These are phyloP conservation scores for Chymomyza amoena DNA, from an alignment of 2,888 invertebrate genomes.

Conservation along the genomic window DNA sequence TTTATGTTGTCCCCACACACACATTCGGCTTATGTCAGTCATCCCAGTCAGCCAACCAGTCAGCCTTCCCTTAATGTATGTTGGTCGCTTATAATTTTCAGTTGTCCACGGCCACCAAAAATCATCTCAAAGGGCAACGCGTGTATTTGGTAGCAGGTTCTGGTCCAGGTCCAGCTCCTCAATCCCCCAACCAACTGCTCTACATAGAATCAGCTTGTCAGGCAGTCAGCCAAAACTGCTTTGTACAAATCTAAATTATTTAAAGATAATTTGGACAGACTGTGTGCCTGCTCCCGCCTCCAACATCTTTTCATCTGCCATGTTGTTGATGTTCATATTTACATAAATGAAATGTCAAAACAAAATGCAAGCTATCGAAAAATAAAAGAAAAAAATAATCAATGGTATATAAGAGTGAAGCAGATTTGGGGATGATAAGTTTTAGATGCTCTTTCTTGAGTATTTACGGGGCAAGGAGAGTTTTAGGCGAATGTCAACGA, in stretches of 20 bases:
- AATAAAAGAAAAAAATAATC: slow-evolving; percentile 18
- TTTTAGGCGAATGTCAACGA: too few relatives aligned
- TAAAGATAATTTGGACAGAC: slow-evolving; percentile 63
- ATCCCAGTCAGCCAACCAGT: slow-evolving; percentile 10
- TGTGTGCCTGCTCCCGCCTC: slow-evolving; percentile 38
- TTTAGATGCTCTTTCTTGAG: background rate
- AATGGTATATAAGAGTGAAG: slow-evolving; percentile 9
- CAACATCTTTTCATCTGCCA: slow-evolving; percentile 37
- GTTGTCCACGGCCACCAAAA: background rate
- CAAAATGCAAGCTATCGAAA: slow-evolving; percentile 56
- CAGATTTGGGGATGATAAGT: background rate
- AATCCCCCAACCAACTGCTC: too few relatives aligned
- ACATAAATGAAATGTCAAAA: slow-evolving; percentile 65
- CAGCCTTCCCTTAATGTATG: background rate
- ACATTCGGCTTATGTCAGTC: background rate
- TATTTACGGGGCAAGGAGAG: too few relatives aligned
- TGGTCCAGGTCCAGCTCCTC: too few relatives aligned
- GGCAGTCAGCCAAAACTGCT: background rate
- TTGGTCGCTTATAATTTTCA: background rate
- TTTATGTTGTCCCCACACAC: slow-evolving; percentile 51
- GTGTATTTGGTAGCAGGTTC: background rate
- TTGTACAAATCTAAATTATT: slow-evolving; percentile 59
- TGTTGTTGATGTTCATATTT: slow-evolving; percentile 54
- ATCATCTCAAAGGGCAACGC: background rate
- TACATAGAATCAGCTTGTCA: background rate